Evolutionary conservation across 2,113 vertebrate genomes (phyloP), one percentile per base, ranked within the genome.

Genomic region (Centropus unirufus): DNA sequence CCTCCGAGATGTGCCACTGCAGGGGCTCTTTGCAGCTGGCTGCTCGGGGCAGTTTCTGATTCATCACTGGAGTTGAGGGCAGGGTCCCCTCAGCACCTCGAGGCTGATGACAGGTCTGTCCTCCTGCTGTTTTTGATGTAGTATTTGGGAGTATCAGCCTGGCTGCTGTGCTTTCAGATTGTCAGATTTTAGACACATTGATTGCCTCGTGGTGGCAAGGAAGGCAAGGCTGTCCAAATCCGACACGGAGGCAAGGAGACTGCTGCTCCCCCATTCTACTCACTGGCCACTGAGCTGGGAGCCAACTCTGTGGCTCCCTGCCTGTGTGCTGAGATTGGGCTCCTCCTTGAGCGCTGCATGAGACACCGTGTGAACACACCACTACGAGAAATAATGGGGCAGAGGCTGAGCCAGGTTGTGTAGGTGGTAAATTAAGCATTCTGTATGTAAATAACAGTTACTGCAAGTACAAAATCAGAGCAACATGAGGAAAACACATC

Each of bases 381-480:
- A 49, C 55, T 23, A 1, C 14, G 2, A 63, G 72, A 75, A 96
- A 92, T 30, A 32, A 92, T 0, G 7, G 47, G 61, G 72, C 85
- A 59, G 42, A 75, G 83, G 57, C 92, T 51, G 80, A 68, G 93
- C 55, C 68, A 23, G 72, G 55, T 30, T 75, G 22, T 32, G 66
- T 36, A 67, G 72, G 80, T 87, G 90, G 85, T 32, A 72, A 76
- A 57, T 83, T 36, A 80, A 88, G 64, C 24, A 23, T 83, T 93
- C 39, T 78, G 80, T 75, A 27, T 87, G 88, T 67, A 82, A 94
- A 79, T 83, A 94, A 80, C 82, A 89, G 21, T 74, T 64, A 59
- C 68, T 86, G 85, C 83, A 94, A 94, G 69, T 62, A 92, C 68
- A 95, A 52, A 86, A 86, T 80, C 51, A 52, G 57, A 89, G 68